Percentiles rank a stretch among this genome's conserved stretches.
Evolutionary conservation across 2,888 invertebrate genomes (phyloP).

Genomic region (Latrodectus hesperus): DNA sequence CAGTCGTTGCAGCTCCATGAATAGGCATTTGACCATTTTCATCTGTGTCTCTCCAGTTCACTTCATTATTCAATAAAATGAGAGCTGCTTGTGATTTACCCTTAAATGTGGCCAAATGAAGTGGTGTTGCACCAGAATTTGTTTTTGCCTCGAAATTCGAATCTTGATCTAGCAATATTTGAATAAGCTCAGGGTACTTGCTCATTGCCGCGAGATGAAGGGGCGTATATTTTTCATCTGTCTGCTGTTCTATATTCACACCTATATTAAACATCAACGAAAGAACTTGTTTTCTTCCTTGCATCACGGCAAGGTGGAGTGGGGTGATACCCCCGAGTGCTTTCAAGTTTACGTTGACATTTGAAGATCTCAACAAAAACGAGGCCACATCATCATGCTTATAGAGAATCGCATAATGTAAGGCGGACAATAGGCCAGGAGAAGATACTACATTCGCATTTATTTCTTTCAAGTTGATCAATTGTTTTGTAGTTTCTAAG

Average conservation of each 20-base stretch:
- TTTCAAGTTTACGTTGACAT: background rate
- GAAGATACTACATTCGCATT: background rate
- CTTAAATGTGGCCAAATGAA: background rate
- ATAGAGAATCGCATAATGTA: background rate
- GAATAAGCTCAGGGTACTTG: background rate
- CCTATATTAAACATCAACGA: background rate
- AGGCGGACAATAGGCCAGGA: background rate
- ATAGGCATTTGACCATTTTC: background rate
- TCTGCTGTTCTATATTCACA: background rate
- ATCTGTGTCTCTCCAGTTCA: background rate
- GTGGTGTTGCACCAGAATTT: background rate
- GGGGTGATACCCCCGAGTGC: background rate
- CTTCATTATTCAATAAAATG: background rate
- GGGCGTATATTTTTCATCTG: background rate
- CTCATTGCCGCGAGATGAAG: background rate
- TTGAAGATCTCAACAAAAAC: background rate
- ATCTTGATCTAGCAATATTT: background rate
- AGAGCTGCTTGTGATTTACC: background rate
- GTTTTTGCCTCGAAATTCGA: background rate
- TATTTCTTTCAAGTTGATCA: background rate
- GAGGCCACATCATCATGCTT: background rate
- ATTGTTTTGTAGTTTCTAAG: background rate
- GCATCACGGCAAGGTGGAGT: background rate
- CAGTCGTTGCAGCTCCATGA: background rate
- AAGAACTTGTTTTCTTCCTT: background rate